Evolutionary conservation across 2,113 vertebrate species (phyloP), one percentile per base, ranked within the genome.

Genomic region (Lepus europaeus): DNA sequence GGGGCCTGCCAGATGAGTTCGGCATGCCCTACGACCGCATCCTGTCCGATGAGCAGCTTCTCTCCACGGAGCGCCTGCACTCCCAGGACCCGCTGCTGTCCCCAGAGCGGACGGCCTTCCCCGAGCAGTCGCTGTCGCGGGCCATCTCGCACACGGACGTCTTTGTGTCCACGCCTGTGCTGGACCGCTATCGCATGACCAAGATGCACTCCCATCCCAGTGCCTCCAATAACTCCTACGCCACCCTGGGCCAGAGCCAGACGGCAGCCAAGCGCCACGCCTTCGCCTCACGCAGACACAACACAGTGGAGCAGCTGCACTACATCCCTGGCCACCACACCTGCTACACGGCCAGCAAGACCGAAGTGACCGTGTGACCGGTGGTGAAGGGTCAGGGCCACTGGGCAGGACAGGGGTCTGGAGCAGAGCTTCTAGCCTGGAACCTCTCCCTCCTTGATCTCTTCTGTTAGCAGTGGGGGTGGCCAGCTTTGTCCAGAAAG

Each of bases 161-260:
- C 98, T 99, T 99, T 97, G 98, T 99, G 97, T 99, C 99, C 31
- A 99, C 99, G 0, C 99, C 99, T 0, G 98, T 99, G 94, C 98
- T 99, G 99, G 99, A 99, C 98, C 99, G 99, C 93, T 99, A 99
- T 98, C 99, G 99, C 98, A 99, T 99, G 99, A 99, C 99, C 98
- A 99, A 99, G 99, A 99, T 99, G 99, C 99, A 99, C 98, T 99
- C 99, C 96, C 99, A 99, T 99, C 99, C 99, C 97, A 99, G 99
- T 99, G 99, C 99, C 99, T 99, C 99, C 82, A 99, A 98, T 99
- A 99, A 99, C 98, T 98, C 99, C 79, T 99, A 99, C 96, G 99
- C 99, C 98, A 99, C 99, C 87, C 98, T 99, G 98, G 98, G 98
- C 97, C 98, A 99, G 98, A 99, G 98, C 98, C 99, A 99, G 96